A percentile compares a stretch with the other conserved stretches of the same genome.
Evolutionary conservation across 1,140 invertebrate genomes (phyloP).

Genomic region (Lordiphosa collinella): DNA sequence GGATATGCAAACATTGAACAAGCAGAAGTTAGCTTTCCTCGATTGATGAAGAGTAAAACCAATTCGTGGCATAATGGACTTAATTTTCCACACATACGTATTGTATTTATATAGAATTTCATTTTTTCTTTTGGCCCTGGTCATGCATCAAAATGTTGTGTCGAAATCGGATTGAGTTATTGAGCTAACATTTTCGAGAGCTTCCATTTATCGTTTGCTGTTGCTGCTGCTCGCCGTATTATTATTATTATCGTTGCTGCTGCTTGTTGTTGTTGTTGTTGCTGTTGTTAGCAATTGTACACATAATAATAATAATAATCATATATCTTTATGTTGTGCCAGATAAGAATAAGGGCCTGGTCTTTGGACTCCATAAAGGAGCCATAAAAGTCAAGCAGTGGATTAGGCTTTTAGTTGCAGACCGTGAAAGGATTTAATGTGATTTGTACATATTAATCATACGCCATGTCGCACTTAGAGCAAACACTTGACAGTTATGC

Average conservation of each 20-base stretch:
- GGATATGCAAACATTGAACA: too few relatives aligned
- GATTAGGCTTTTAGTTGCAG: conserved; percentile 15
- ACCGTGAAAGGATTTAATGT: conserved; percentile 55
- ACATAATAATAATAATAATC: conserved; percentile 66
- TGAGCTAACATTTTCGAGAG: conserved; percentile 50
- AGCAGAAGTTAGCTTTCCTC: too few relatives aligned
- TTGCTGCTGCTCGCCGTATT: background rate
- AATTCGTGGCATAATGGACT: background rate
- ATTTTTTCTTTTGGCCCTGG: conserved; percentile 31
- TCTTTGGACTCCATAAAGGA: conserved; percentile 32
- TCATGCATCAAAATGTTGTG: conserved; percentile 49
- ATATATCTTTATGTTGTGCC: conserved; percentile 47
- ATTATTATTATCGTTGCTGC: conserved; percentile 16
- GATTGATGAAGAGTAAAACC: too few relatives aligned
- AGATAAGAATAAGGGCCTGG: conserved; percentile 18
- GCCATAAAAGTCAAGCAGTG: conserved; percentile 13
- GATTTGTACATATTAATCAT: conserved; percentile 71
- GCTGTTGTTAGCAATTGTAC: conserved; percentile 25
- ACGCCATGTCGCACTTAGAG: conserved; percentile 50
- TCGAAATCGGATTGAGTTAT: conserved; percentile 72
- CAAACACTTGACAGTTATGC: conserved; percentile 42
- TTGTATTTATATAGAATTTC: conserved; percentile 11
- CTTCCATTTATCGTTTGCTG: conserved; percentile 7
- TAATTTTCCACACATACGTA: background rate
- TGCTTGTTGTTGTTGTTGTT: conserved; percentile 21